Percentiles rank a stretch among this genome's conserved stretches.
Conservation (phyloP, 2,888 invertebrate genomes). For the Ommatoiulus sabulosus region DNA sequence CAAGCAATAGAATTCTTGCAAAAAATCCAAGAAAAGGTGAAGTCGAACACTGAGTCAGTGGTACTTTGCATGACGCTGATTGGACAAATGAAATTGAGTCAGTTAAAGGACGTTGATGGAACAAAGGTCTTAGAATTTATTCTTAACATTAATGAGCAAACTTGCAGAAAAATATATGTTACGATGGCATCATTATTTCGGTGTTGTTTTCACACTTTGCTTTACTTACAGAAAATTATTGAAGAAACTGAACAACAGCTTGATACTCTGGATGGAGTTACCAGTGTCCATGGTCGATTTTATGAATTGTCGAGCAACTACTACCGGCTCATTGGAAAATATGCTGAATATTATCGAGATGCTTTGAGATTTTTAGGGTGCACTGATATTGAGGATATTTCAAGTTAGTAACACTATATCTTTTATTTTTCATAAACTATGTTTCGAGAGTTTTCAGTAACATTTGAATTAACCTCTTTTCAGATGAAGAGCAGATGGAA, state of each 20-base stretch:
- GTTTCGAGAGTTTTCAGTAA: neutral
- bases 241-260: constrained; percentile 86
- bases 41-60: constrained; percentile 85
- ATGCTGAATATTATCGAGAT: constrained; percentile 94
- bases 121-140: constrained; percentile 66
- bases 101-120: constrained; percentile 67
- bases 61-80: constrained; percentile 87
- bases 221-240: constrained; percentile 72
- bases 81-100: constrained; percentile 68
- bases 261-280: constrained; percentile 91
- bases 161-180: too few species aligned
- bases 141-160: too few species aligned
- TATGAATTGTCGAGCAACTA: constrained; percentile 93
- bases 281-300: constrained; percentile 92
- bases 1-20: constrained; percentile 89
- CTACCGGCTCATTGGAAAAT: constrained; percentile 85
- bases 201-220: too few species aligned
- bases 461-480: constrained; percentile 47
- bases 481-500: constrained; percentile 75
- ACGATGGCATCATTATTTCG: too few species aligned
- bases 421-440: neutral
- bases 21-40: constrained; percentile 88
- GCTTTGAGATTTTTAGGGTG: constrained; percentile 85
- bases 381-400: constrained; percentile 77
- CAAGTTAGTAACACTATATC: constrained; percentile 64